Conservation (phyloP, 1,140 invertebrate genomes). For the Drosophila sechellia region DNA sequence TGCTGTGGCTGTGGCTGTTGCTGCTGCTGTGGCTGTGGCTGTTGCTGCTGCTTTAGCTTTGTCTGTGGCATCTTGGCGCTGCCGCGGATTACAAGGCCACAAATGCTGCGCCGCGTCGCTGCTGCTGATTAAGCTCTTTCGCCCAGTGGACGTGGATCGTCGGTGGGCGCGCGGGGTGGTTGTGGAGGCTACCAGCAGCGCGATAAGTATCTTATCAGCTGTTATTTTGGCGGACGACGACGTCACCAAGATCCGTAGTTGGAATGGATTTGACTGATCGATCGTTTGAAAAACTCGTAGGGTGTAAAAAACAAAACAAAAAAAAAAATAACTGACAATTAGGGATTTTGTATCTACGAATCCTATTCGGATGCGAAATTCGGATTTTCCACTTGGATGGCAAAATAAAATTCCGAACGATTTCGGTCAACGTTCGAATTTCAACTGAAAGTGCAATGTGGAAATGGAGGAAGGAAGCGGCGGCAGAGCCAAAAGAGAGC, state of each 20-base stretch:
- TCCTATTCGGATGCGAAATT: background rate
- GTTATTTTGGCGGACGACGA: conserved; percentile 13
- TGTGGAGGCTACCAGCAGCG: conserved; percentile 2
- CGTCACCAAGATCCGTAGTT: conserved; percentile 47
- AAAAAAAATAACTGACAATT: background rate
- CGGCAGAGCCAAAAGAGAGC: conserved; percentile 27
- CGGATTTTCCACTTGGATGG: conserved; percentile 20
- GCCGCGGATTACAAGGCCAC: conserved; percentile 56
- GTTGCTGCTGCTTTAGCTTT: conserved; percentile 31
- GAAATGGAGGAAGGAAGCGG: conserved; percentile 70
- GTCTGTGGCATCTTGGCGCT: conserved; percentile 55
- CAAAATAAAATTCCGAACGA: conserved; percentile 39
- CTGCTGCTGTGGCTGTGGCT: conserved; percentile 18
- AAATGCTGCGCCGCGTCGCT: conserved; percentile 52
- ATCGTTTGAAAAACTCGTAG: background rate
- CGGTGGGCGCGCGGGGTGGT: background rate
- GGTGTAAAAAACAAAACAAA: background rate
- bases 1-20: conserved; percentile 5
- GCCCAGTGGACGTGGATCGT: conserved; percentile 2
- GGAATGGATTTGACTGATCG: conserved; percentile 7
- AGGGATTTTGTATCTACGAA: background rate
- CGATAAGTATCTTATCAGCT: conserved; percentile 64
- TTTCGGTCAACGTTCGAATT: conserved; percentile 81
- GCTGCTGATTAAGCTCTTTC: conserved; percentile 46
- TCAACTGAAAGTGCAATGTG: conserved; percentile 76